Evolutionary conservation across 2,888 invertebrate genomes (phyloP).

Genomic region (Operophtera brumata): DNA sequence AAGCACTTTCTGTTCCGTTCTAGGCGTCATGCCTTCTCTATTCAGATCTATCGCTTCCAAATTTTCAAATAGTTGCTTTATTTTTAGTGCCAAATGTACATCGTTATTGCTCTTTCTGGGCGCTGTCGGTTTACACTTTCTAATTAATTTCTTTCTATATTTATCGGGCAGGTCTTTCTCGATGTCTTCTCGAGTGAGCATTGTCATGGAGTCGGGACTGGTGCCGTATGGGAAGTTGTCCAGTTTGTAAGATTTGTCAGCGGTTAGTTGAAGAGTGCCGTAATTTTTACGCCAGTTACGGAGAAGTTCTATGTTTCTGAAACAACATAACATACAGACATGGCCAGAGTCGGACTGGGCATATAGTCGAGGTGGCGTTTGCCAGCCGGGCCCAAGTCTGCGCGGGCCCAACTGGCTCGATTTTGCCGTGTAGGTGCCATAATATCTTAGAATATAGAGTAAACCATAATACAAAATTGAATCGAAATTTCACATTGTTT

Average conservation of each 20-base stretch:
- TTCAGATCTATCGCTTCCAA: slow-evolving; percentile 68
- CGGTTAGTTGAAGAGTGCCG: slow-evolving; percentile 46
- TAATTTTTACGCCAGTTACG: slow-evolving; percentile 78
- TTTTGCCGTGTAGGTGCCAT: too few species aligned
- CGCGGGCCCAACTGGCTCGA: too few species aligned
- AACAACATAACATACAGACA: slow-evolving; percentile 9
- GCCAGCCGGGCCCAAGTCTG: too few species aligned
- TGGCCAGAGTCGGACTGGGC: neutral
- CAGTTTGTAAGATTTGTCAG: slow-evolving; percentile 44
- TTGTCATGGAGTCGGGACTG: slow-evolving; percentile 75
- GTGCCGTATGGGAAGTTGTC: slow-evolving; percentile 78
- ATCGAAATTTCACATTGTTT: too few species aligned
- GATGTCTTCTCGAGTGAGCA: slow-evolving; percentile 72
- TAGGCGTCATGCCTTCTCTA: slow-evolving; percentile 67
- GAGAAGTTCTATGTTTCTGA: slow-evolving; percentile 66
- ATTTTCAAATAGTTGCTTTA: slow-evolving; percentile 68
- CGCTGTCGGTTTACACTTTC: slow-evolving; percentile 53
- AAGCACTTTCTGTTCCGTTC: slow-evolving; percentile 77
- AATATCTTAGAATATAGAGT: too few species aligned
- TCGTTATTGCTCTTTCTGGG: slow-evolving; percentile 61
- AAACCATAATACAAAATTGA: too few species aligned
- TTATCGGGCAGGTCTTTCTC: slow-evolving; percentile 74
- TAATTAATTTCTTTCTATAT: slow-evolving; percentile 54
- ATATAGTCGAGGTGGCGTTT: too few species aligned
- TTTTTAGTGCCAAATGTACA: slow-evolving; percentile 66